Evolutionary conservation across 2,113 vertebrate species (phyloP).

Genomic region (Malurus elegans): DNA sequence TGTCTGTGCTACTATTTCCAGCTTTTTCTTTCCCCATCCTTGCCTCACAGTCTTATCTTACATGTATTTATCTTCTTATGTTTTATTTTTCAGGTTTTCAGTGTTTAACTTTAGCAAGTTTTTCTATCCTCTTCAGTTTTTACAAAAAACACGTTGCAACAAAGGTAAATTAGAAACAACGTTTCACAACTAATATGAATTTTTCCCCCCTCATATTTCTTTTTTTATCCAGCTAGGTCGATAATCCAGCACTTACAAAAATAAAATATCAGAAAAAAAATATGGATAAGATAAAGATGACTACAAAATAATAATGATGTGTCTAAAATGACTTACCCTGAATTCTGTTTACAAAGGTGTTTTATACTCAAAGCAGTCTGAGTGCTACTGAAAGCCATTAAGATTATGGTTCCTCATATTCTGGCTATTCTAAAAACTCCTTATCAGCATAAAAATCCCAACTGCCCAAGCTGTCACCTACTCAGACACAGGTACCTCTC

Average conservation of each 20-base stretch:
- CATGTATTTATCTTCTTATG: background rate
- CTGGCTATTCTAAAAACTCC: background rate
- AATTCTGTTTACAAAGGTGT: background rate
- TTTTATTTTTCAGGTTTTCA: background rate
- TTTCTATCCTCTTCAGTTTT: background rate
- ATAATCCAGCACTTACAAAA: background rate
- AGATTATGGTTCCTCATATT: background rate
- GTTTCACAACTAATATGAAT: background rate
- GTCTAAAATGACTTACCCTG: background rate
- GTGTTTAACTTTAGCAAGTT: background rate
- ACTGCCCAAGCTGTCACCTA: background rate
- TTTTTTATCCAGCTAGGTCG: background rate
- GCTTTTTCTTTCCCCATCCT: background rate
- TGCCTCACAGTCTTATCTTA: background rate
- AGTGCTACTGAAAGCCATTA: background rate
- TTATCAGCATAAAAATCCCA: background rate
- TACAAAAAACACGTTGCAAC: rapidly evolving
- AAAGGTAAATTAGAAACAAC: background rate
- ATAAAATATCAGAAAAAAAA: background rate
- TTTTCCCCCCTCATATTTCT: rapidly evolving
- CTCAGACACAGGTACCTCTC: background rate
- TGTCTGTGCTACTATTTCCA: background rate
- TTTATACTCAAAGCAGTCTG: background rate
- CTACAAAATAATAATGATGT: background rate
- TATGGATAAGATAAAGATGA: background rate